Percentiles rank a stretch among this genome's conserved stretches.
Evolutionary conservation across 2,797 vertebrate genomes (phyloP).

Genomic region (Podarcis lilfordi): DNA sequence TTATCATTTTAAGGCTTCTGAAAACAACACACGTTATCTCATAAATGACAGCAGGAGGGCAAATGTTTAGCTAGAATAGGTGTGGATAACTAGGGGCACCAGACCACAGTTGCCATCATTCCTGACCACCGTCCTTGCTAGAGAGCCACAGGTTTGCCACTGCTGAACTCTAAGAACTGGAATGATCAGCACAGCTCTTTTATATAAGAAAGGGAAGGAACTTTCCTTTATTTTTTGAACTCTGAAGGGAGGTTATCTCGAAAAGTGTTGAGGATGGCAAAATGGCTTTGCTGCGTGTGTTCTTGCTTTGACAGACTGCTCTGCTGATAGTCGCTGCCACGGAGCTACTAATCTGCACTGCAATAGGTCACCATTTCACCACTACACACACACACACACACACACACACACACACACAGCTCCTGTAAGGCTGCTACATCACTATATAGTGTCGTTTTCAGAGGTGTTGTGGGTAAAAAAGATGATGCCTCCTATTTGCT

Average conservation of each 20-base stretch:
- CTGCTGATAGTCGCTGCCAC: not conserved
- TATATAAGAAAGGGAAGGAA: not conserved
- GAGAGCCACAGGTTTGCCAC: too few species aligned
- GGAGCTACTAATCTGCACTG: not conserved
- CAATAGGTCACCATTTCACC: not conserved
- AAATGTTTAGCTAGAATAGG: slow-evolving; percentile 13
- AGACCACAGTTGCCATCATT: too few species aligned
- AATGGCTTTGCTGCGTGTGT: not conserved
- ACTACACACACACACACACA: too few species aligned
- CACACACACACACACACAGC: too few species aligned
- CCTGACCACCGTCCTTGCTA: too few species aligned
- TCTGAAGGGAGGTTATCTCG: not conserved
- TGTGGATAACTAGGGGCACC: too few species aligned
- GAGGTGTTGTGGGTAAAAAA: not conserved
- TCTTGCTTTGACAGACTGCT: not conserved
- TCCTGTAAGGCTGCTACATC: not conserved
- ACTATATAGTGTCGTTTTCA: not conserved
- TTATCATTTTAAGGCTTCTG: slow-evolving; percentile 16
- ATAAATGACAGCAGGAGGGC: not conserved
- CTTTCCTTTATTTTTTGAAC: not conserved
- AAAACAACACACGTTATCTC: slow-evolving; percentile 12
- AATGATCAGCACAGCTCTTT: not conserved
- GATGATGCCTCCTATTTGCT: not conserved
- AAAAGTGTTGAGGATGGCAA: too few species aligned
- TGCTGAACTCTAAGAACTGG: not conserved